A percentile compares a stretch with the other conserved stretches of the same genome.
These are phyloP conservation scores for Orius insidiosus DNA, from an alignment of 1,140 invertebrate genomes.

Conservation along the genomic window DNA sequence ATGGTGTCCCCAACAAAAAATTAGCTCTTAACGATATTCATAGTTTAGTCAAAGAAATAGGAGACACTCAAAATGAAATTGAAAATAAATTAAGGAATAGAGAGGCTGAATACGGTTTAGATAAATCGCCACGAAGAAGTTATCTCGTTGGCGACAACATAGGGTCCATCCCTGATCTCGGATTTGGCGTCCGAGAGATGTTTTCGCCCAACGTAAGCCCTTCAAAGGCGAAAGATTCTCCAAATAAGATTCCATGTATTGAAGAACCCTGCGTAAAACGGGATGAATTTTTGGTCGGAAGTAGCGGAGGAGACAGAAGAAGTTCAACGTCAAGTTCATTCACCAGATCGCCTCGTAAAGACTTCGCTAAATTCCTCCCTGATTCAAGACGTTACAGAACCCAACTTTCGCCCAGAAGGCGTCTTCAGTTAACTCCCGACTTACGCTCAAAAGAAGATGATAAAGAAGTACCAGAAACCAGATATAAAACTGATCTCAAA, in stretches of 20 bases:
- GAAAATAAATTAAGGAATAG: slow-evolving; percentile 18
- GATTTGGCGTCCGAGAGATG: slow-evolving; percentile 23
- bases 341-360: background rate
- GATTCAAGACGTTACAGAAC: background rate
- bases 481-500: background rate
- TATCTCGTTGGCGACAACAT: slow-evolving; percentile 21
- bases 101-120: slow-evolving; percentile 8
- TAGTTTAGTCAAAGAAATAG: slow-evolving; percentile 28
- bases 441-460: background rate
- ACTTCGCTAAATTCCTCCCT: background rate
- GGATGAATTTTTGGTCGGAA: slow-evolving; percentile 7
- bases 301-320: background rate
- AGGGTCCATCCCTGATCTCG: slow-evolving; percentile 26
- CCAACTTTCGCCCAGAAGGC: background rate
- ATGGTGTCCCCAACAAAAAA: slow-evolving; percentile 17
- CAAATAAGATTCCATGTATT: slow-evolving; percentile 8
- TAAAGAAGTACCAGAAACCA: background rate
- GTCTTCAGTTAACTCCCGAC: background rate
- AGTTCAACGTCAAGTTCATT: background rate
- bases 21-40: slow-evolving; percentile 29
- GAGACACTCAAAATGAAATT: slow-evolving; percentile 26
- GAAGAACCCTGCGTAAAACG: slow-evolving; percentile 12
- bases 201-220: slow-evolving; percentile 1
- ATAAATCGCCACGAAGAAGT: background rate
- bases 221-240: slow-evolving; percentile 3